Percentiles rank a stretch among this genome's conserved stretches.
phyloP scores from a whole-genome alignment of 2,888 invertebrate species.

The Drosophila formosana region DNA sequence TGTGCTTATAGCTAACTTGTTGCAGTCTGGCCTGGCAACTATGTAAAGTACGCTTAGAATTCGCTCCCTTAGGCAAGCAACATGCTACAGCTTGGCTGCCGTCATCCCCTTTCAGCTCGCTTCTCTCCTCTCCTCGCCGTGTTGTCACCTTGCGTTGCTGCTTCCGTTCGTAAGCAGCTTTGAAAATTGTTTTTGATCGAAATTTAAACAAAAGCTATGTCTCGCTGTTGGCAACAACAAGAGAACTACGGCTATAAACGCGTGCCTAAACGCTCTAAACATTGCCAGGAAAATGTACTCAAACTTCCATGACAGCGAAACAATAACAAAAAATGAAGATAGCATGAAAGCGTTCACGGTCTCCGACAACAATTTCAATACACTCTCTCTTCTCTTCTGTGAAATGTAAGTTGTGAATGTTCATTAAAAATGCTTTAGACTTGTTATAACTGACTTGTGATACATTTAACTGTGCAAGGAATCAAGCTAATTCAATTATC shows the following conservation, averaged over 20 bases:
- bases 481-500: no score
- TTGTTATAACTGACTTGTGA: no score
- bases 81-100: slow-evolving; percentile 21
- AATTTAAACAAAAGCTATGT: slow-evolving; percentile 71
- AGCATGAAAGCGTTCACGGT: neutral
- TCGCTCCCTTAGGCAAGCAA: slow-evolving; percentile 40
- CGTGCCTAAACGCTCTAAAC: slow-evolving; percentile 35
- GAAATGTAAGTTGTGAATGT: no score
- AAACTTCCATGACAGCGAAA: slow-evolving; percentile 22
- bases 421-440: no score
- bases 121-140: neutral
- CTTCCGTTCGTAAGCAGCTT: slow-evolving; percentile 53
- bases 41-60: slow-evolving; percentile 42
- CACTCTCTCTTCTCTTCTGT: no score
- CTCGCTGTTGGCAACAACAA: slow-evolving; percentile 38
- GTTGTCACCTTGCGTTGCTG: neutral
- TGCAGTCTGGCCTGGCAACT: slow-evolving; percentile 55
- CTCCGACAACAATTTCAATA: no score
- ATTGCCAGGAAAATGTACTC: slow-evolving; percentile 29
- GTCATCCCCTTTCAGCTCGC: neutral
- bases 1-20: slow-evolving; percentile 57
- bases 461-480: no score
- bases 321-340: slow-evolving; percentile 13
- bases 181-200: slow-evolving; percentile 75
- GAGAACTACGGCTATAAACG: slow-evolving; percentile 18